These are phyloP conservation scores for Monomorium pharaonis DNA, from an alignment of 1,140 invertebrate species.

Conservation along the genomic window DNA sequence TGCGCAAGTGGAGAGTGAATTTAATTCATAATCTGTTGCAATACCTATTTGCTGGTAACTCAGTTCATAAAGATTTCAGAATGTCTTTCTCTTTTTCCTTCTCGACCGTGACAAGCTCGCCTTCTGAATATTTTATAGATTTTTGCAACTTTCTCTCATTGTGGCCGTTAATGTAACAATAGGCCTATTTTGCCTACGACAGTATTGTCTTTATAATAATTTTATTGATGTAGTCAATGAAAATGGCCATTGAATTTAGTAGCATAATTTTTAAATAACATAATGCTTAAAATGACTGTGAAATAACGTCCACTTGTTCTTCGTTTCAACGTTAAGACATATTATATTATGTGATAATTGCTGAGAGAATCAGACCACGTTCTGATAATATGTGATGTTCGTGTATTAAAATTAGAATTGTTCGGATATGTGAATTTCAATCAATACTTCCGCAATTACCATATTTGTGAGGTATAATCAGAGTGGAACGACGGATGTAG, in stretches of 20 bases:
- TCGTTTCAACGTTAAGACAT: background rate
- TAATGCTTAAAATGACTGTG: background rate
- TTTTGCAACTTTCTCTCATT: constrained; percentile 6
- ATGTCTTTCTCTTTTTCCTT: constrained; percentile 68
- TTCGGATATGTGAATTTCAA: background rate
- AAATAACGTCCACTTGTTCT: background rate
- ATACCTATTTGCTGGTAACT: constrained; percentile 68
- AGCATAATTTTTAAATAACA: background rate
- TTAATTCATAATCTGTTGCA: constrained; percentile 77
- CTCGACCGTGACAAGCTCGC: constrained; percentile 22
- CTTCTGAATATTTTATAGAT: constrained; percentile 21
- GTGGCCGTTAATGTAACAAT: background rate
- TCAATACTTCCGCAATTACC: background rate
- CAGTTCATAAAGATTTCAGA: constrained; percentile 73
- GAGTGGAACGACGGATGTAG: background rate
- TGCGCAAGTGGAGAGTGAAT: constrained; percentile 69
- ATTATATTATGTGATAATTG: background rate
- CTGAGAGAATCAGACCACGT: background rate
- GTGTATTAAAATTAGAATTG: background rate
- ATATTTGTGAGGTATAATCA: background rate
- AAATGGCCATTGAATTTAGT: background rate
- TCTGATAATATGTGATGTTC: background rate
- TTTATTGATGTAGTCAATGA: background rate
- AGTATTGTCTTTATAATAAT: background rate
- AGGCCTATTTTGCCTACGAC: background rate